phyloP scores from a whole-genome alignment of 2,888 invertebrate genomes.

The Drosophila trichaetosa region DNA sequence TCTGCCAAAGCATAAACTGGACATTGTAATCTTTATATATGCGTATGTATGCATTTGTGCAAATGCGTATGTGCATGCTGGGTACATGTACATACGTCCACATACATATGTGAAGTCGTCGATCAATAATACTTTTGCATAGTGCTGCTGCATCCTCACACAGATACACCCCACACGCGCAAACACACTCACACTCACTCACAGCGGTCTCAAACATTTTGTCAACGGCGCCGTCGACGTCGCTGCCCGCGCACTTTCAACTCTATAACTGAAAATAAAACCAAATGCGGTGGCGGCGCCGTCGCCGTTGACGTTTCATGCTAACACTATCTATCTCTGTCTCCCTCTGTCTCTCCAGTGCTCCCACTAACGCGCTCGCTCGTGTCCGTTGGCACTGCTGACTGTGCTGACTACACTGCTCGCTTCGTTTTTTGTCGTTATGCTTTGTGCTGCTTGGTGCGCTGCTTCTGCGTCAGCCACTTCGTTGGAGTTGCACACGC shows the following conservation, averaged over 20 bases:
- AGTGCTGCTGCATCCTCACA: constrained; percentile 29
- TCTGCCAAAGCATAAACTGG: background rate
- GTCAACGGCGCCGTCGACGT: constrained; percentile 49
- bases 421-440: constrained; percentile 47
- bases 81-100: background rate
- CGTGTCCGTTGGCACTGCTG: constrained; percentile 9
- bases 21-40: background rate
- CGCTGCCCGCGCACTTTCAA: constrained; percentile 56
- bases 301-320: constrained; percentile 20
- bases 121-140: constrained; percentile 35
- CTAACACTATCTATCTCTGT: constrained; percentile 21
- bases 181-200: constrained; percentile 3
- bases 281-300: constrained; percentile 59
- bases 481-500: constrained; percentile 77
- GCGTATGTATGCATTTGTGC: background rate
- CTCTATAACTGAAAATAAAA: constrained; percentile 69
- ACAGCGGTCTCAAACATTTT: constrained; percentile 44
- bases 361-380: constrained; percentile 41
- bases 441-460: constrained; percentile 53
- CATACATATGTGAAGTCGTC: constrained; percentile 1
- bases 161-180: background rate
- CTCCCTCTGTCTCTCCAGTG: constrained; percentile 15
- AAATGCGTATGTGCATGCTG: background rate
- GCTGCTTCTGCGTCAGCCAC: constrained; percentile 63
- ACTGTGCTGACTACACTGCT: constrained; percentile 56